Conservation (phyloP, 2,888 invertebrate genomes). For the Folsomia candida region DNA sequence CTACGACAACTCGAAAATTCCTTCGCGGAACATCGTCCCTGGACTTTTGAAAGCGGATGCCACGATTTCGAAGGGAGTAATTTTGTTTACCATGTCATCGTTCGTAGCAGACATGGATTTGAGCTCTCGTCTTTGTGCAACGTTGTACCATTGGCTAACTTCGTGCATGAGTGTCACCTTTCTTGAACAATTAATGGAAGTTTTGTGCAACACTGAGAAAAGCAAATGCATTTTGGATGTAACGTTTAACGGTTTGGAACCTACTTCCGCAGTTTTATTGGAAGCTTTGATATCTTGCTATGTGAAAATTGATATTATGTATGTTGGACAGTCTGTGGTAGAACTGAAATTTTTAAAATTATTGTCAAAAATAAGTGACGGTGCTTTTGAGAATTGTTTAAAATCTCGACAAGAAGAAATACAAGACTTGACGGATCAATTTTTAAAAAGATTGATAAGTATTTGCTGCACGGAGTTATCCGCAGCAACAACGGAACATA, state of each 20-base stretch:
- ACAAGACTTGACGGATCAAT: neutral
- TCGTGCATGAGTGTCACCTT: neutral
- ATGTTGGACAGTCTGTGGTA: constrained; percentile 11
- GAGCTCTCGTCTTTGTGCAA: neutral
- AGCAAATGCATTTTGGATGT: neutral
- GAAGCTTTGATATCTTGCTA: constrained; percentile 15
- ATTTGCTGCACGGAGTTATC: constrained; percentile 23
- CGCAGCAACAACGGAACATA: constrained; percentile 31
- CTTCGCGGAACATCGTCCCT: neutral
- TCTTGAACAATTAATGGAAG: neutral
- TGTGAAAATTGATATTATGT: neutral
- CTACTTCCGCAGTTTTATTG: constrained; percentile 1
- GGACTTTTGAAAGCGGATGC: neutral
- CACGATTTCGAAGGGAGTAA: neutral
- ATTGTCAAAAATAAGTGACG: constrained; percentile 13
- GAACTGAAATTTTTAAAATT: constrained; percentile 32
- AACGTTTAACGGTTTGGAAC: neutral
- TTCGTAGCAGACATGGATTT: neutral
- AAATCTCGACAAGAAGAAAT: neutral
- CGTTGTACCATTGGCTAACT: neutral
- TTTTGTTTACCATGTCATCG: neutral
- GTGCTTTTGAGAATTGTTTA: constrained; percentile 10
- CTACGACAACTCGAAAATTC: neutral
- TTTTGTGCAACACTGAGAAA: neutral
- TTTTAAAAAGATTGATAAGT: constrained; percentile 21